A percentile compares a stretch with the other conserved stretches of the same genome.
These are phyloP conservation scores for Diabrotica virgifera DNA, from an alignment of 1,140 invertebrate species.

Conservation along the genomic window DNA sequence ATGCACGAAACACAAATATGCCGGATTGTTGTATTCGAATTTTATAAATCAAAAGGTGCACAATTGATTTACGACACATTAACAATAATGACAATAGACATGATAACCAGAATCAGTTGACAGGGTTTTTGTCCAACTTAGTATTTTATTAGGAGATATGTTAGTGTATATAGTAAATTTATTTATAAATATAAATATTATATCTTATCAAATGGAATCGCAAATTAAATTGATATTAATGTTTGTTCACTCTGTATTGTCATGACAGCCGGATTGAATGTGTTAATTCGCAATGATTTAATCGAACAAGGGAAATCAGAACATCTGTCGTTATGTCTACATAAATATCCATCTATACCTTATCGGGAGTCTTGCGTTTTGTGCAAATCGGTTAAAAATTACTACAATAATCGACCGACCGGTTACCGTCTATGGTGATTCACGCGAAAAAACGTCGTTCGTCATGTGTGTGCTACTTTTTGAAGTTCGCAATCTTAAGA, in stretches of 20 bases:
- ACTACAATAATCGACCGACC: neutral
- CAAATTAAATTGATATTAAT: no score
- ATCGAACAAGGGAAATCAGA: constrained; percentile 2
- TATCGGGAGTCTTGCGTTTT: neutral
- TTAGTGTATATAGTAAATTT: no score
- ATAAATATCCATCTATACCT: neutral
- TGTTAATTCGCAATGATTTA: neutral
- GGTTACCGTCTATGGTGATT: constrained; percentile 5
- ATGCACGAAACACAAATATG: no score
- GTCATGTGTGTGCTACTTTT: constrained; percentile 11
- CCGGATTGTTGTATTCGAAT: no score
- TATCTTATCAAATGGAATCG: no score
- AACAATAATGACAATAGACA: no score
- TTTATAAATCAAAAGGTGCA: no score
- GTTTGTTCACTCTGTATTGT: neutral
- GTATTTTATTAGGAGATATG: no score
- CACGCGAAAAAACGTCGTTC: constrained; percentile 6
- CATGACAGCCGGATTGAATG: neutral
- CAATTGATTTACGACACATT: no score
- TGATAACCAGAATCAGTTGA: no score
- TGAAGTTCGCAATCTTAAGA: neutral
- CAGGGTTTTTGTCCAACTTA: no score
- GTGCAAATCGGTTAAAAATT: constrained; percentile 2
- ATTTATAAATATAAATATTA: no score
- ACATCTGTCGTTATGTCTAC: constrained; percentile 2